Base-by-base conservation (phyloP, 1,140 invertebrate genomes). In the Cotesia chilonis region DNA sequence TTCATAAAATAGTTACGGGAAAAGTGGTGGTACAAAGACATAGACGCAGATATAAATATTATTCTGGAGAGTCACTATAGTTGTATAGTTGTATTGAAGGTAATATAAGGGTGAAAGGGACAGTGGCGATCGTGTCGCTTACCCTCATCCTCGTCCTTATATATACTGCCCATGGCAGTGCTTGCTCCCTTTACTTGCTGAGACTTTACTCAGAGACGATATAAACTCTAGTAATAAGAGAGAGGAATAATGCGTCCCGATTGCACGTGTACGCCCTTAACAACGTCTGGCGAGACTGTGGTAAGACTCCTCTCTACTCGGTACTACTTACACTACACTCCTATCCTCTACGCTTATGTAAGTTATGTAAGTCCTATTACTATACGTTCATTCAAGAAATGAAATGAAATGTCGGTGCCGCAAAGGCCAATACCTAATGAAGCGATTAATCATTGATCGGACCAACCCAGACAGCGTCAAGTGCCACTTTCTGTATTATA, bases 41-140 rank as follows among this genome's bases (percentile, higher is more conserved):
- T 47, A 47, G 6, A 41, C 4, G 38, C 20, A 65, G 38, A n/a
- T 37, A 65, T 12, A 17, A 20, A 17, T 1, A 28, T 28, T 28
- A 28, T 28, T 28, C 28, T 28, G 28, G 28, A 28, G 28, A 28
- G 28, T 28, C 28, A 28, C 28, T 28, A 28, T 28, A 28, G 28
- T 28, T 28, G 28, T 28, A 37, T 28, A 35, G 52, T 41, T 7
- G 12, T 10, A 68, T 14, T 17, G 37, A n/a, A 63, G 38, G 59
- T 38, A 28, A 28, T 28, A 28, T 28, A 80, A 79, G 81, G 82
- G 59, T 63, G 59, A 82, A 47, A 47, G 79, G 81, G 82, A 83
- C 84, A 82, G 81, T 83, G 80, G 81, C 82, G 82, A 84, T 84
- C 83, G 77, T 78, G 80, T 79, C 78, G 78, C 77, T 74, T 78